These are phyloP conservation scores for Sternotherus odoratus DNA, from an alignment of 2,797 vertebrate genomes.

Conservation along the genomic window DNA sequence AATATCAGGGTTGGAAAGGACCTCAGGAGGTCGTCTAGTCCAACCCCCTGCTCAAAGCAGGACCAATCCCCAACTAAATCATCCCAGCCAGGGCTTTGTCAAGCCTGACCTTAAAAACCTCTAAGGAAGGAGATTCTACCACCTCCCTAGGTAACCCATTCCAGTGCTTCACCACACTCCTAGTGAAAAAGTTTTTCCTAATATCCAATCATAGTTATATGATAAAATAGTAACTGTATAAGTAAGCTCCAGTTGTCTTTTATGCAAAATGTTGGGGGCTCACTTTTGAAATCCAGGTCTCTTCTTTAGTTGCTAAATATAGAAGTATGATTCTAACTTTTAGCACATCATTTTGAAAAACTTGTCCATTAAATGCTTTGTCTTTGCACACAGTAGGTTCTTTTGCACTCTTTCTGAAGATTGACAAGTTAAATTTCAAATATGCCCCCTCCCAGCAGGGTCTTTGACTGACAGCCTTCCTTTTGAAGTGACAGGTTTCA, in stretches of 20 bases:
- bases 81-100: too few relatives aligned
- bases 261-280: not conserved
- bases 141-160: too few relatives aligned
- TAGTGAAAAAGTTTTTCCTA: too few relatives aligned
- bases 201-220: not conserved
- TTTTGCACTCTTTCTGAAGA: conserved; percentile 39
- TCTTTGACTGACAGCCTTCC: conserved; percentile 47
- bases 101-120: too few relatives aligned
- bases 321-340: conserved; percentile 5
- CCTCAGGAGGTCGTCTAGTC: too few relatives aligned
- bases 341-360: not conserved
- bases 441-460: conserved; percentile 16
- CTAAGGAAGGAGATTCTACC: too few relatives aligned
- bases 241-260: not conserved
- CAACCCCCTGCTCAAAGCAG: too few relatives aligned
- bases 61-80: too few relatives aligned
- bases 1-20: too few relatives aligned
- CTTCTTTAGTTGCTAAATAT: conserved; percentile 5
- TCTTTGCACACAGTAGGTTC: conserved; percentile 10
- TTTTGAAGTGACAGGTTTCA: conserved; percentile 43
- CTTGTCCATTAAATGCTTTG: conserved; percentile 14
- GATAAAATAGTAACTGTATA: not conserved
- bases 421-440: conserved; percentile 34
- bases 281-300: conserved; percentile 9
- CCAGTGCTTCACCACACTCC: too few relatives aligned